Evolutionary conservation across 2,113 vertebrate genomes (phyloP), one percentile per base, ranked within the genome.

Genomic region (Scopus umbretta): DNA sequence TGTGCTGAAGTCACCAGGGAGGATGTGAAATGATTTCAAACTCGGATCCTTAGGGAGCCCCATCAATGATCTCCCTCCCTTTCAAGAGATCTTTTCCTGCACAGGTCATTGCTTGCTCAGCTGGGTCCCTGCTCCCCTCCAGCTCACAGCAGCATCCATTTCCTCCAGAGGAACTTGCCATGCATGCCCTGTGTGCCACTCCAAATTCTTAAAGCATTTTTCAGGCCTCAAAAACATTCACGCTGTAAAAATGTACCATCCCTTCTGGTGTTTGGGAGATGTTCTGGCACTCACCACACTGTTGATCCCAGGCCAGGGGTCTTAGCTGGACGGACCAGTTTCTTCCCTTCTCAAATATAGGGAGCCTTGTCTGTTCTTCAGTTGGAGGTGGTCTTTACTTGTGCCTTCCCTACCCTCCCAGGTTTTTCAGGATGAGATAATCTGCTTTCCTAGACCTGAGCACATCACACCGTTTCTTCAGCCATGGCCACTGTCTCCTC

Each of bases 221-320:
- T 42, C 32, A 32, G 59, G 16, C 42, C 29, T 63, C 21, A 22
- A 49, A 38, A 84, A 73, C 27, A 7, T 32, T 53, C 50, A 26
- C 3, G 5, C 2, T 50, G 30, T 38, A 25, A 58, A 71, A 76
- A 45, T 5, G 32, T 20, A 14, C 26, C 1, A 7, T 30, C 36
- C 13, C 16, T 86, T 14, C 30, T 43, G 66, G 23, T 12, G 23
- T 52, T 0, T 40, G 67, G 49, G 23, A 86, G 52, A 12, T 80
- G n/a, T 30, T 55, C 71, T 80, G 81, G 25, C 10, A 42, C 15
- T 89, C 0, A 0, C 10, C 16, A 3, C 12, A 8, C 26, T 42
- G 9, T 40, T 85, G 30, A 45, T 68, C 14, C 7, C 3, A 4
- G 43, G 13, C 5, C 66, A 85, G 38, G 59, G 38, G 47, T 6